phyloP scores from a whole-genome alignment of 2,888 invertebrate species.

The Dichetophora obliterata region DNA sequence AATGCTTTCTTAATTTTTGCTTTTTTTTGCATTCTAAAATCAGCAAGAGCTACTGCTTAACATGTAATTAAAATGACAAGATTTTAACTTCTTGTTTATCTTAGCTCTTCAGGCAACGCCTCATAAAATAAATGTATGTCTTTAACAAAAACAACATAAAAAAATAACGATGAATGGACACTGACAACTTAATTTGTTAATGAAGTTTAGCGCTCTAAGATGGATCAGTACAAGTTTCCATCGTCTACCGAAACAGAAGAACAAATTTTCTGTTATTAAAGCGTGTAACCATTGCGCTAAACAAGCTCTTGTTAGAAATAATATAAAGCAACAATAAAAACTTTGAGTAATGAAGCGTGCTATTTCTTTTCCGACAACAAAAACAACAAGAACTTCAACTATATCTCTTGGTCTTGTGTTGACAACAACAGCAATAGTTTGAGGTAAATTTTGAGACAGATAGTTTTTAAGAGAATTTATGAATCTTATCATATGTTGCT shows the following conservation, averaged over 20 bases:
- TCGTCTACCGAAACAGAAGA: neutral
- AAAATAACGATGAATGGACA: neutral
- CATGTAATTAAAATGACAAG: too few relatives aligned
- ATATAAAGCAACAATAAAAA: neutral
- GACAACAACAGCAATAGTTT: too few relatives aligned
- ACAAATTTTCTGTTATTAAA: neutral
- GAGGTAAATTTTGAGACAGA: too few relatives aligned
- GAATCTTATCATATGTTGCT: neutral
- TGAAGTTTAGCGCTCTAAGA: neutral
- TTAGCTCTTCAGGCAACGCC: too few relatives aligned
- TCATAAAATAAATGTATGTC: neutral
- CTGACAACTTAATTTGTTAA: conserved; percentile 6
- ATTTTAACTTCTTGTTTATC: too few relatives aligned
- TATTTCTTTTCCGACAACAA: neutral
- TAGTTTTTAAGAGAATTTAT: neutral
- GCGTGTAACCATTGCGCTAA: neutral
- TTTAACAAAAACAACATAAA: neutral
- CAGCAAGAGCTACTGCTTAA: too few relatives aligned
- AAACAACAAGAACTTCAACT: neutral
- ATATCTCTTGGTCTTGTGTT: neutral
- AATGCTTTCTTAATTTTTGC: too few relatives aligned
- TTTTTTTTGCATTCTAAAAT: too few relatives aligned
- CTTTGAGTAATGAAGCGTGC: neutral
- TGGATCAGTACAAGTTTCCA: neutral
- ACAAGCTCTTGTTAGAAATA: conserved; percentile 13